Conservation (phyloP, 2,888 invertebrate species). For the Arrhopalites spinosus region DNA sequence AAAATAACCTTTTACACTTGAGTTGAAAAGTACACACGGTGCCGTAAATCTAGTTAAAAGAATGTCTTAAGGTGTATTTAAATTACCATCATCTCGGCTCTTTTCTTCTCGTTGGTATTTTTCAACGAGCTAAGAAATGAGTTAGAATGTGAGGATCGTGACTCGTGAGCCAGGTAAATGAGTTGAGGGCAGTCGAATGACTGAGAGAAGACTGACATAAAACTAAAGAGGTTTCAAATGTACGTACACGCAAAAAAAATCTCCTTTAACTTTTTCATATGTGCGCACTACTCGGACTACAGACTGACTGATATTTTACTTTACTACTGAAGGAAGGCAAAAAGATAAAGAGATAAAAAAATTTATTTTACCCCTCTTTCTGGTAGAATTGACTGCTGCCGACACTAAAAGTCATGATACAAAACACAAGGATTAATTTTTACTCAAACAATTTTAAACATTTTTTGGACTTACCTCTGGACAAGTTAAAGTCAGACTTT, state of each 20-base stretch:
- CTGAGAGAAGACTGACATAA: slow-evolving; percentile 5
- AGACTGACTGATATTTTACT: no score
- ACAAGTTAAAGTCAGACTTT: slow-evolving; percentile 62
- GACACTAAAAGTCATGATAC: no score
- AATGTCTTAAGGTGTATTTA: background rate
- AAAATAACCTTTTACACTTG: no score
- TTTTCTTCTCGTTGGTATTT: background rate
- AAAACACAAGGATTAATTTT: no score
- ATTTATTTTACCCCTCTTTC: slow-evolving; percentile 59
- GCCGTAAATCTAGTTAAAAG: no score
- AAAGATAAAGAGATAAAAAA: background rate
- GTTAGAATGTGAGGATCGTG: slow-evolving; percentile 32
- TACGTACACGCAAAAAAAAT: no score
- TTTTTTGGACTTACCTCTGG: no score
- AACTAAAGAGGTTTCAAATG: background rate
- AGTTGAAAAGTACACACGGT: no score
- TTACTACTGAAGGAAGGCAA: no score
- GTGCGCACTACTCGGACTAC: background rate
- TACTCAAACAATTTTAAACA: no score
- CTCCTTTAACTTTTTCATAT: no score
- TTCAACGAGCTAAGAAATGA: slow-evolving; percentile 1
- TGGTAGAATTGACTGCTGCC: slow-evolving; percentile 63
- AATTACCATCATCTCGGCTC: background rate
- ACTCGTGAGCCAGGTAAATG: slow-evolving; percentile 31
- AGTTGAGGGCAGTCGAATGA: slow-evolving; percentile 12